Evolutionary conservation across 2,113 vertebrate species (phyloP), one percentile per base, ranked within the genome.

Genomic region (Colius striatus): DNA sequence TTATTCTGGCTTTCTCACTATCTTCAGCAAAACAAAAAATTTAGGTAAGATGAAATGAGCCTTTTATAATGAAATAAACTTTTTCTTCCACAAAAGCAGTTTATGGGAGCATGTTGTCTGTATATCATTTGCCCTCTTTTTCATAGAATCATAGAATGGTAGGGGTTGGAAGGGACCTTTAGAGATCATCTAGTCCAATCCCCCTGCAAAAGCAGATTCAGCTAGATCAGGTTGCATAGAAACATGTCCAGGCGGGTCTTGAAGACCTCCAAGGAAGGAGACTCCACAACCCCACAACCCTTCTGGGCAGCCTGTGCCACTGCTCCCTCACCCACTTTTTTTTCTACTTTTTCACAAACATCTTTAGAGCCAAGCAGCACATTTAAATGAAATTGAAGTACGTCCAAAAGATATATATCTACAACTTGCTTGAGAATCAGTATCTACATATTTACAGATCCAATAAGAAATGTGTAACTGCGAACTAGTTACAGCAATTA

Each of bases 51-150:
- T 21, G 2, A 89, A 74, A 67, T 43, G 34, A 29, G 15, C 13
- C 22, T 61, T 47, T 45, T 38, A 27, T 74, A 92, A 68, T 4
- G 6, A 87, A 75, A 51, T 5, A 32, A 36, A 41, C 55, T 21
- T 75, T 79, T 15, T 36, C 55, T 54, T 18, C 53, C 3, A 1
- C 43, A 55, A 67, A 89, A 77, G 43, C 25, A 57, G 21, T 57
- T 58, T 8, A 27, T 23, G 27, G 38, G n/a, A 72, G 9, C 0
- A 1, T 1, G 2, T 13, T 29, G 14, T 6, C 34, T 30, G 34
- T 16, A 9, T 54, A 80, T 70, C 23, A 76, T n/a, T 55, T 25
- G 47, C 26, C 50, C 15, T 71, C 58, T 32, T 62, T 71, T 51
- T 54, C 11, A n/a, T n/a, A n/a, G n/a, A n/a, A n/a, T n/a, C n/a